A percentile compares a stretch with the other conserved stretches of the same genome.
These are phyloP conservation scores for Lutjanus erythropterus DNA, from an alignment of 2,113 vertebrate species.

Conservation along the genomic window DNA sequence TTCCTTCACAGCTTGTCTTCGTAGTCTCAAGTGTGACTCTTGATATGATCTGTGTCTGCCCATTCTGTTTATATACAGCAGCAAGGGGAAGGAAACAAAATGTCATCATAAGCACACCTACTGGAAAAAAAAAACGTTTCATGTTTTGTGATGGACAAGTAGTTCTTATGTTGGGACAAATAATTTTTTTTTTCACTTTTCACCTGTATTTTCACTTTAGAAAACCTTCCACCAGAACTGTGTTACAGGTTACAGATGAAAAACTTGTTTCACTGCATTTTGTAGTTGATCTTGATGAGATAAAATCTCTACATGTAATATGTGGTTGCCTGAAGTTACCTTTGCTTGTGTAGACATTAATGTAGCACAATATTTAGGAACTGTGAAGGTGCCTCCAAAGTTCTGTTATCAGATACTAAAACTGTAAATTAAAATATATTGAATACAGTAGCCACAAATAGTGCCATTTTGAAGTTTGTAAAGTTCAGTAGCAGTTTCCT, in stretches of 20 bases:
- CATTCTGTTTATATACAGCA: slow-evolving; percentile 34
- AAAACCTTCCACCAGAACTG: background rate
- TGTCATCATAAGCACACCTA: slow-evolving; percentile 13
- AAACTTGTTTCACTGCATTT: slow-evolving; percentile 21
- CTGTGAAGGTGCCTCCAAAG: background rate
- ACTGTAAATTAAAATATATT: background rate
- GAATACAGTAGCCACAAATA: background rate
- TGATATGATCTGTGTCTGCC: slow-evolving; percentile 32
- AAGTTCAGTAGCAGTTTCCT: background rate
- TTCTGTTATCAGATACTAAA: background rate
- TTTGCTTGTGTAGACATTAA: background rate
- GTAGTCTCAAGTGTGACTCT: background rate
- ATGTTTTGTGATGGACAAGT: fast-evolving
- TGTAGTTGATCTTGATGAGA: background rate
- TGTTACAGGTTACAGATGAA: too few species aligned
- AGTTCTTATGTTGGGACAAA: too few species aligned
- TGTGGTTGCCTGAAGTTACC: background rate
- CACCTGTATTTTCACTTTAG: too few species aligned
- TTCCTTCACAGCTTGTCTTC: slow-evolving; percentile 8
- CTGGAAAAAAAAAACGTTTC: slow-evolving; percentile 27
- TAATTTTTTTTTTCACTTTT: too few species aligned
- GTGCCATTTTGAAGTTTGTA: background rate
- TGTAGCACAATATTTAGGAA: background rate
- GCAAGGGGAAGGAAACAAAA: slow-evolving; percentile 42
- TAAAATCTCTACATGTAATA: background rate